Percentiles rank a stretch among this genome's conserved stretches.
Evolutionary conservation across 2,797 vertebrate genomes (phyloP).

Genomic region (Prunella strophiata): DNA sequence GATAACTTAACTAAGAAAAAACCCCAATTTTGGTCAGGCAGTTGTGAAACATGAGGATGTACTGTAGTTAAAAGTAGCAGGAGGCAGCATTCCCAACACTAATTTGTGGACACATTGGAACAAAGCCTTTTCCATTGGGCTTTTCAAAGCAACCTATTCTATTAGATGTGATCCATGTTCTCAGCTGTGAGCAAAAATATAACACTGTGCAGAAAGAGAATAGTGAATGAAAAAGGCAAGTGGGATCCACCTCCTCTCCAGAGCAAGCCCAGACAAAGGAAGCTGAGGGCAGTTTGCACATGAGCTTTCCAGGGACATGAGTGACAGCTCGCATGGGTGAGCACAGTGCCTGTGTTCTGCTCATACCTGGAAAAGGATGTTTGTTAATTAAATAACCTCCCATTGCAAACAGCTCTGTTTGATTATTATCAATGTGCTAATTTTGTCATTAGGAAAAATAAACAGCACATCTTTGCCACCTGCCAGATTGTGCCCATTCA

Average conservation of each 20-base stretch:
- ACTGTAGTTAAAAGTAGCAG: not conserved
- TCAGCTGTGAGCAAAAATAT: not conserved
- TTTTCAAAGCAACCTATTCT: not conserved
- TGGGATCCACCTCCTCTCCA: not conserved
- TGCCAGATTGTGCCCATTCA: slow-evolving; percentile 28
- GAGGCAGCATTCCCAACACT: not conserved
- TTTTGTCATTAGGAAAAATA: slow-evolving; percentile 61
- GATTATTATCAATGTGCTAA: slow-evolving; percentile 38
- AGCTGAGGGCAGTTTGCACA: not conserved
- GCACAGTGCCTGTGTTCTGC: not conserved
- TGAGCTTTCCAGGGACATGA: not conserved
- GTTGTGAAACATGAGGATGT: not conserved
- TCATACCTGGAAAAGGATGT: slow-evolving; percentile 27
- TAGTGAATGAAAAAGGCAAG: not conserved
- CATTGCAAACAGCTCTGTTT: not conserved
- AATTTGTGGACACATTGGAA: not conserved
- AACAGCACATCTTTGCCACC: not conserved
- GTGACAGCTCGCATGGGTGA: not conserved
- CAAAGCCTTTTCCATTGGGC: not conserved
- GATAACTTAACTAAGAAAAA: not conserved
- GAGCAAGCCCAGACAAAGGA: not conserved
- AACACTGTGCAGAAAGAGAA: not conserved
- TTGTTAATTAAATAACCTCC: slow-evolving; percentile 56
- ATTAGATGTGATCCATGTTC: not conserved
- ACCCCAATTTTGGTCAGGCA: not conserved